phyloP scores from a whole-genome alignment of 2,113 vertebrate species.

The Callipepla squamata region DNA sequence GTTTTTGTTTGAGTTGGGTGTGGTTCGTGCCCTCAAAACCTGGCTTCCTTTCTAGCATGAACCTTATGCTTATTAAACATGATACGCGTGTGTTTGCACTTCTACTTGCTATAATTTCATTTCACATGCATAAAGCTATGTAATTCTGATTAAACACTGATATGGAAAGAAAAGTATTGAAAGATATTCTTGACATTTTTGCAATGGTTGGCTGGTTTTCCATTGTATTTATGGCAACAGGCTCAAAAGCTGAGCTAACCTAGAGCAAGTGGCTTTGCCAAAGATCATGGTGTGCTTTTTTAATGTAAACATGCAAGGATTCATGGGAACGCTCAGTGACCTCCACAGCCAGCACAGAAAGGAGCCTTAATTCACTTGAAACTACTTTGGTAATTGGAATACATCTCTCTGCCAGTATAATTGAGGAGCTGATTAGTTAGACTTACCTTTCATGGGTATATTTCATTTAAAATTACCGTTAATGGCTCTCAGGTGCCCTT shows the following conservation, averaged over 20 bases:
- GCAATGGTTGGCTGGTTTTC: conserved; percentile 38
- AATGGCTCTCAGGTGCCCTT: conserved; percentile 54
- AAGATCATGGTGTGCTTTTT: conserved; percentile 84
- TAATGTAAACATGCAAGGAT: conserved; percentile 75
- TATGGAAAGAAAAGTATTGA: neutral
- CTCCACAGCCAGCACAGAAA: conserved; percentile 75
- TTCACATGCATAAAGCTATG: neutral
- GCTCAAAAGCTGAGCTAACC: conserved; percentile 51
- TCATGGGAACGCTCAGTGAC: conserved; percentile 78
- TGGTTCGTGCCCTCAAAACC: neutral
- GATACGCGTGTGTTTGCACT: neutral
- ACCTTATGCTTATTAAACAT: neutral
- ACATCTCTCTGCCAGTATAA: conserved; percentile 68
- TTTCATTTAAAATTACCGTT: conserved; percentile 61
- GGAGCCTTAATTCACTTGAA: conserved; percentile 73
- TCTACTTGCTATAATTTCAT: neutral
- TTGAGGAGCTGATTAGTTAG: conserved; percentile 61
- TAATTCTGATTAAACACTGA: conserved; percentile 9
- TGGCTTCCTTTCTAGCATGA: neutral
- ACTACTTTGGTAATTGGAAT: conserved; percentile 67
- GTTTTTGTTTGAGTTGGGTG: neutral
- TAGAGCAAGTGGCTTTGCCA: conserved; percentile 70
- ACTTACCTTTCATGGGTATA: conserved; percentile 24
- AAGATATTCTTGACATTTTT: conserved; percentile 50
- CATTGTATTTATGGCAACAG: conserved; percentile 65